phyloP scores from a whole-genome alignment of 1,140 invertebrate species.

The Bombus pyrosoma region DNA sequence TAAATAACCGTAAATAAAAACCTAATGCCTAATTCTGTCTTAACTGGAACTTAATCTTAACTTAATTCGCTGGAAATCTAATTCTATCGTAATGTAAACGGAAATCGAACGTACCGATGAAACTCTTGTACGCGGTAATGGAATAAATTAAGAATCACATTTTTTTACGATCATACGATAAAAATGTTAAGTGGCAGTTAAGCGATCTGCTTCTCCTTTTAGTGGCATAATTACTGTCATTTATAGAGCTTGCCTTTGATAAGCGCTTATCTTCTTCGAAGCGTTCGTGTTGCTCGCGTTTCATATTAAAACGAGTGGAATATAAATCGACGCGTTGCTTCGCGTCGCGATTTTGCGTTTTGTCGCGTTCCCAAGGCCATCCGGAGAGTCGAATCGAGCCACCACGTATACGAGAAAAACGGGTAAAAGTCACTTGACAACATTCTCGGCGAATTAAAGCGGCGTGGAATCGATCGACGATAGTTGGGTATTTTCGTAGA shows the following conservation, averaged over 20 bases:
- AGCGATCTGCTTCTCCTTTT: not conserved
- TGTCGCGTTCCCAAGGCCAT: constrained; percentile 10
- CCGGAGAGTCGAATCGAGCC: not conserved
- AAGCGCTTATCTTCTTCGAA: not conserved
- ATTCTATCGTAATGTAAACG: not conserved
- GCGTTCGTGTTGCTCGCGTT: not conserved
- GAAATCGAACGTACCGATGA: not conserved
- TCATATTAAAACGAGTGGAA: not conserved
- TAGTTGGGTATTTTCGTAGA: not conserved
- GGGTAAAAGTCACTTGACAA: constrained; percentile 16
- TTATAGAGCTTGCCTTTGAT: constrained; percentile 10
- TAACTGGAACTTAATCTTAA: not conserved
- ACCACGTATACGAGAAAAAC: not conserved
- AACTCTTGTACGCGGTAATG: not conserved
- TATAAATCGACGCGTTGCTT: not conserved
- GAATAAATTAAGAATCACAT: not conserved
- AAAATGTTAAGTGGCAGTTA: not conserved
- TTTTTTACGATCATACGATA: not conserved
- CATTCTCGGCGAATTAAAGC: constrained; percentile 15
- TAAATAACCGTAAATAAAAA: no score
- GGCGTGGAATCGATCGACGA: not conserved
- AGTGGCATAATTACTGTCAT: constrained; percentile 4
- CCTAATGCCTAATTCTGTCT: not conserved
- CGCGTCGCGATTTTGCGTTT: not conserved
- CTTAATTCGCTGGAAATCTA: not conserved